Conservation (phyloP, 1,140 invertebrate species). For the Sminthurides bifidus region DNA sequence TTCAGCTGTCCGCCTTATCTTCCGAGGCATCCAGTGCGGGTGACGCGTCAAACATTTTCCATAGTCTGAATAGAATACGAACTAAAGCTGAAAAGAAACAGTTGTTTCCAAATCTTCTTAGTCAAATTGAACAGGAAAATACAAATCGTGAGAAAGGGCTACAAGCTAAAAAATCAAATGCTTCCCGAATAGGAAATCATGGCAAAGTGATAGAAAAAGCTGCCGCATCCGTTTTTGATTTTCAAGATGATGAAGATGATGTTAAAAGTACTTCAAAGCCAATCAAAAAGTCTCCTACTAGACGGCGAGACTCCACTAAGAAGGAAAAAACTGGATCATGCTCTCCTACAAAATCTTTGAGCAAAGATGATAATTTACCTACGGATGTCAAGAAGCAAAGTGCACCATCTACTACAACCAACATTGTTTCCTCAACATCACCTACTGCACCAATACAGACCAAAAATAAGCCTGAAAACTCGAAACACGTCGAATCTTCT, state of each 20-base stretch:
- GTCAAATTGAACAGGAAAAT: slow-evolving; percentile 31
- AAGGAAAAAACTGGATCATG: background rate
- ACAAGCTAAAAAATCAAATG: no score
- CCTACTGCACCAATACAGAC: no score
- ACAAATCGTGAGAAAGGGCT: slow-evolving; percentile 18
- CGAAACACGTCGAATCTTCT: no score
- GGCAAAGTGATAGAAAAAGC: no score
- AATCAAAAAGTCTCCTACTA: background rate
- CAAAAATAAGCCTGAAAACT: no score
- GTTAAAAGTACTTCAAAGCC: background rate
- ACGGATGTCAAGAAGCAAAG: no score
- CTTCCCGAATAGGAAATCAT: no score
- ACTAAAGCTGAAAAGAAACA: slow-evolving; percentile 32
- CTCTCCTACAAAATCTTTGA: no score
- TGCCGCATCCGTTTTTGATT: slow-evolving; percentile 30
- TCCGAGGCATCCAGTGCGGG: background rate
- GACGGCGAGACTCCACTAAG: background rate
- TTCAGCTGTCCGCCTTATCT: background rate
- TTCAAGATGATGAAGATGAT: slow-evolving; percentile 29
- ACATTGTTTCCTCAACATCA: no score
- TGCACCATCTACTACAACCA: no score
- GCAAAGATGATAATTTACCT: no score
- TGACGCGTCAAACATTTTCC: background rate
- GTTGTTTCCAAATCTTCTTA: slow-evolving; percentile 29
- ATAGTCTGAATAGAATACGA: slow-evolving; percentile 22